Conservation (phyloP, 2,888 invertebrate species). For the Bhutanitis thaidina region DNA sequence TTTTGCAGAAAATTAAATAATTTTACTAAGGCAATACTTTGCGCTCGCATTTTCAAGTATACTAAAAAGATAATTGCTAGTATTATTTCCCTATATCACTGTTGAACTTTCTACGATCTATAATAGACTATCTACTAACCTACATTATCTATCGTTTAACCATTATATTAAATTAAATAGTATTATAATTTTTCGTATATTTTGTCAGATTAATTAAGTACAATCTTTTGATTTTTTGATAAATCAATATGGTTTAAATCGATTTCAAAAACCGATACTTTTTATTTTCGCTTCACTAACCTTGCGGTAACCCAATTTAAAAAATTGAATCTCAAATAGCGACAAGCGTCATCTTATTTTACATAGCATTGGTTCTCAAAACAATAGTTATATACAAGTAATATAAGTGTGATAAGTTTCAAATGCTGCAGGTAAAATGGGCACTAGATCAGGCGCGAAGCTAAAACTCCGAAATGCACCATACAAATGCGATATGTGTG, state of each 20-base stretch:
- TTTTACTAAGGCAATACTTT: too few relatives aligned
- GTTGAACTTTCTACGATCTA: too few relatives aligned
- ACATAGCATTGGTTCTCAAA: constrained; percentile 3
- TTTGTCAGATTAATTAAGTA: too few relatives aligned
- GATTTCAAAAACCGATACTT: neutral
- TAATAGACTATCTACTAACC: too few relatives aligned
- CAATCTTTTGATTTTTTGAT: too few relatives aligned
- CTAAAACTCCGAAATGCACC: constrained; percentile 36
- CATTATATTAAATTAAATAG: too few relatives aligned
- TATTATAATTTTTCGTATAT: too few relatives aligned
- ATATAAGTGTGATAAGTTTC: constrained; percentile 1
- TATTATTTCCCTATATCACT: too few relatives aligned
- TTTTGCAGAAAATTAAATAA: too few relatives aligned
- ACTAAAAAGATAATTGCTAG: too few relatives aligned
- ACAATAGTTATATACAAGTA: constrained; percentile 1
- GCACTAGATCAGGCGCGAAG: constrained; percentile 42
- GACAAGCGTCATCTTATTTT: constrained; percentile 16
- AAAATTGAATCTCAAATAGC: constrained; percentile 5
- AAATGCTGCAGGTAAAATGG: constrained; percentile 39
- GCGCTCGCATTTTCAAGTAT: too few relatives aligned
- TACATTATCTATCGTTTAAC: too few relatives aligned
- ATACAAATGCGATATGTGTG: constrained; percentile 48
- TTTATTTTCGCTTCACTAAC: neutral
- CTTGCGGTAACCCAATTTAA: constrained; percentile 6
- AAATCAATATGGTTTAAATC: neutral